A percentile compares a stretch with the other conserved stretches of the same genome.
Conservation (phyloP, 2,888 invertebrate genomes). For the Drosophila infuscata region DNA sequence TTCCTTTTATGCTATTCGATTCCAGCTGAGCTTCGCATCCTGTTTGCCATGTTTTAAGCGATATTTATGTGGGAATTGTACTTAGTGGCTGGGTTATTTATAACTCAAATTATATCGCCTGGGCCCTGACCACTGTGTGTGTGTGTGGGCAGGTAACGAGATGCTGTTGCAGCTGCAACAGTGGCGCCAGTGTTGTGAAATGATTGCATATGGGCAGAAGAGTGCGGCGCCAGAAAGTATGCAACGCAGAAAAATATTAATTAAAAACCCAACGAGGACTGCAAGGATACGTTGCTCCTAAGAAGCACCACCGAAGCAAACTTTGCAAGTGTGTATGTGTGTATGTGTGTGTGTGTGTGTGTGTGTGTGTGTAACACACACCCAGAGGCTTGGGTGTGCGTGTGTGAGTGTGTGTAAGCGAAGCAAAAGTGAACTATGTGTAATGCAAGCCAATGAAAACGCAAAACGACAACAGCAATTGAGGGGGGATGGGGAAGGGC, state of each 20-base stretch:
- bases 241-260: constrained; percentile 71
- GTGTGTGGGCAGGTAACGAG: constrained; percentile 21
- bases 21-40: neutral
- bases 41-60: constrained; percentile 5
- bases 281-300: constrained; percentile 10
- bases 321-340: neutral
- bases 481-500: neutral
- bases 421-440: constrained; percentile 8
- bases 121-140: constrained; percentile 1
- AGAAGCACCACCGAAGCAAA: constrained; percentile 1
- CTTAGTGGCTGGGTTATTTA: constrained; percentile 36
- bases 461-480: constrained; percentile 38
- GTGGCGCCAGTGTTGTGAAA: constrained; percentile 48
- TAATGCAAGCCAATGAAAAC: constrained; percentile 41
- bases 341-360: neutral
- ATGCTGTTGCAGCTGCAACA: constrained; percentile 31
- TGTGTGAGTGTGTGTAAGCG: neutral
- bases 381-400: neutral
- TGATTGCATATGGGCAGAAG: constrained; percentile 39
- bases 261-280: constrained; percentile 58
- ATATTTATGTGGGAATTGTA: constrained; percentile 30
- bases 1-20: neutral
- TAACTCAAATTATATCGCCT: constrained; percentile 13
- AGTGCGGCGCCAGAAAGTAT: constrained; percentile 28
- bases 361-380: constrained; percentile 4